A percentile compares a stretch with the other conserved stretches of the same genome.
These are phyloP conservation scores for Petrocephalus zakoni DNA, from an alignment of 2,113 vertebrate species.

Conservation along the genomic window DNA sequence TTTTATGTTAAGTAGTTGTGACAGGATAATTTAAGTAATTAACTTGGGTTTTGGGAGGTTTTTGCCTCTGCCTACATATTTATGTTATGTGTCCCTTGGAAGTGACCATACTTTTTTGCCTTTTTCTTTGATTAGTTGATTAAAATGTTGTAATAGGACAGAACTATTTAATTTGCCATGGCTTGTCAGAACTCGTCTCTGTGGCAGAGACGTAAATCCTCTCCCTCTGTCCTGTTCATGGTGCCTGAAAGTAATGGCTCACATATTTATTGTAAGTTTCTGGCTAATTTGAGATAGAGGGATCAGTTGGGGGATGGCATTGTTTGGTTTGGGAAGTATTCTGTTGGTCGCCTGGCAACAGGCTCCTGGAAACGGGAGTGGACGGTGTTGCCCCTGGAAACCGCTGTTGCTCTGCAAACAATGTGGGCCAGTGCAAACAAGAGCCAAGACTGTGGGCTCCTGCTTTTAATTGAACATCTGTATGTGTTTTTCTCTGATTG, in stretches of 20 bases:
- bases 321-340: slow-evolving; percentile 99
- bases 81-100: slow-evolving; percentile 30
- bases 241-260: slow-evolving; percentile 79
- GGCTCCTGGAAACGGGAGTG: slow-evolving; percentile 80
- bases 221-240: slow-evolving; percentile 43
- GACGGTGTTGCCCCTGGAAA: slow-evolving; percentile 84
- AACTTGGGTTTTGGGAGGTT: slow-evolving; percentile 45
- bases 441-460: slow-evolving; percentile 68
- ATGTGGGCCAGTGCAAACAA: slow-evolving; percentile 74
- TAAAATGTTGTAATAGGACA: not conserved
- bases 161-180: slow-evolving; percentile 39
- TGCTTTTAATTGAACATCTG: slow-evolving; percentile 85
- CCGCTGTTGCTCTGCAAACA: slow-evolving; percentile 93
- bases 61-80: slow-evolving; percentile 17
- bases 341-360: slow-evolving; percentile 80
- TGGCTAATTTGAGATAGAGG: slow-evolving; percentile 75
- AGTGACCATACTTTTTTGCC: slow-evolving; percentile 29
- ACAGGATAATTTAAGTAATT: slow-evolving; percentile 24
- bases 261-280: slow-evolving; percentile 82
- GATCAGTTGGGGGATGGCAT: slow-evolving; percentile 78
- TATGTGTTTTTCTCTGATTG: slow-evolving; percentile 76
- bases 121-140: slow-evolving; percentile 32
- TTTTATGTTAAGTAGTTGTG: slow-evolving; percentile 20
- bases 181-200: slow-evolving; percentile 29
- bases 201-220: slow-evolving; percentile 58